A percentile compares a stretch with the other conserved stretches of the same genome.
phyloP scores from a whole-genome alignment of 2,888 invertebrate genomes.

The Sphecodes monilicornis region DNA sequence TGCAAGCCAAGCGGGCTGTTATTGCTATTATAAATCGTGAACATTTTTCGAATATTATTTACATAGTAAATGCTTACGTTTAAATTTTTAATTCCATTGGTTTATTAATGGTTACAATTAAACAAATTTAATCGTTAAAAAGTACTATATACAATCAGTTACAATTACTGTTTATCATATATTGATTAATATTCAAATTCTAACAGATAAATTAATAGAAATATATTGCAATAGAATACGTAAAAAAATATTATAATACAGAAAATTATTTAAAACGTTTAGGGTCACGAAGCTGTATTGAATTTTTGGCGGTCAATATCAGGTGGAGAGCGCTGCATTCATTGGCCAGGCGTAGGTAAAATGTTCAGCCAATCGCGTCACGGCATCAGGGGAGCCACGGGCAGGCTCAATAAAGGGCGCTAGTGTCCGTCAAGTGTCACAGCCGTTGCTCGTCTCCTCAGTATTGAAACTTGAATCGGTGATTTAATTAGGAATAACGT shows the following conservation, averaged over 20 bases:
- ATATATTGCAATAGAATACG: background rate
- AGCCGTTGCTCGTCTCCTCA: conserved; percentile 78
- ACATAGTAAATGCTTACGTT: background rate
- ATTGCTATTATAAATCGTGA: background rate
- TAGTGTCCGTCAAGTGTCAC: conserved; percentile 81
- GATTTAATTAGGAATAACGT: conserved; percentile 76
- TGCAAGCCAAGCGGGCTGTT: background rate
- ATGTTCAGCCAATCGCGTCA: conserved; percentile 40
- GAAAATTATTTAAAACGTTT: background rate
- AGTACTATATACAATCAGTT: too few species aligned
- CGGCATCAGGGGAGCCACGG: conserved; percentile 55
- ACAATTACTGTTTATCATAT: background rate
- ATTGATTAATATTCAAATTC: background rate
- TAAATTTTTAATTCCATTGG: background rate
- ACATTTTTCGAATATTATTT: background rate
- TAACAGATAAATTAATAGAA: background rate
- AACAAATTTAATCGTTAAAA: background rate
- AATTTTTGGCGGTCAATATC: conserved; percentile 40
- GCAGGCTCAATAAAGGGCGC: conserved; percentile 80
- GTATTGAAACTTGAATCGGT: conserved; percentile 78
- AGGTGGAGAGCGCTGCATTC: conserved; percentile 1
- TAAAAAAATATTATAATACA: background rate
- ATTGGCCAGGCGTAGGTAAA: conserved; percentile 44
- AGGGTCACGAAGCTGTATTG: background rate
- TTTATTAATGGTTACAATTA: background rate